phyloP scores from a whole-genome alignment of 2,888 invertebrate genomes.

The Noctua janthina region DNA sequence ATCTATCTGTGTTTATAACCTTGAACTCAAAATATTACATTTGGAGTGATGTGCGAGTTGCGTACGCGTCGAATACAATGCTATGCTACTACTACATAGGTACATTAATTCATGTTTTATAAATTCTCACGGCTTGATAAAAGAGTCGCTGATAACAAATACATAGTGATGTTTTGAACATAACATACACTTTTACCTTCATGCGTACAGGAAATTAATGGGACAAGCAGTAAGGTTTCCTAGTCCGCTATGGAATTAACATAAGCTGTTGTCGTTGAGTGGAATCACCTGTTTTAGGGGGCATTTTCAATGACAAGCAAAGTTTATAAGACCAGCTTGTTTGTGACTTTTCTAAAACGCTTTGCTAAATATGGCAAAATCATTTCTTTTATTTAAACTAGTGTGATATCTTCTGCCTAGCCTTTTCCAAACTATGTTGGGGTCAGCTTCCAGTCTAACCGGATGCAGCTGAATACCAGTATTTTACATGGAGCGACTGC shows the following conservation, averaged over 20 bases:
- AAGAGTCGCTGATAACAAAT: neutral
- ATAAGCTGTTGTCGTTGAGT: neutral
- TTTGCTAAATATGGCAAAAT: neutral
- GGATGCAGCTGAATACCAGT: too few relatives aligned
- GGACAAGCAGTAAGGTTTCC: neutral
- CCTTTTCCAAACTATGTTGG: too few relatives aligned
- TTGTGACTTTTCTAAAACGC: neutral
- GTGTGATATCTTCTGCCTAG: neutral
- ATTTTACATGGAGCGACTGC: too few relatives aligned
- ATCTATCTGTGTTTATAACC: conserved; percentile 17
- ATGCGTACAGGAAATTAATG: neutral
- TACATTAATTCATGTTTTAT: neutral
- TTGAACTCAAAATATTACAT: conserved; percentile 34
- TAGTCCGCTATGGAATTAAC: neutral
- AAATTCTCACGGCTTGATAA: conserved; percentile 11
- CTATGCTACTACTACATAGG: neutral
- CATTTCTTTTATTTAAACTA: neutral
- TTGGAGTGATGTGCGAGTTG: neutral
- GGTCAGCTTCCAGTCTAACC: too few relatives aligned
- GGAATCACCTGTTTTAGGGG: neutral
- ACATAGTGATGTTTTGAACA: neutral
- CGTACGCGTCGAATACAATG: conserved; percentile 18
- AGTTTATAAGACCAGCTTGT: neutral
- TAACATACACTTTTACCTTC: neutral
- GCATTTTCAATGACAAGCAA: neutral